Evolutionary conservation across 2,113 vertebrate genomes (phyloP), one percentile per base, ranked within the genome.

Genomic region (Leiothrix lutea): DNA sequence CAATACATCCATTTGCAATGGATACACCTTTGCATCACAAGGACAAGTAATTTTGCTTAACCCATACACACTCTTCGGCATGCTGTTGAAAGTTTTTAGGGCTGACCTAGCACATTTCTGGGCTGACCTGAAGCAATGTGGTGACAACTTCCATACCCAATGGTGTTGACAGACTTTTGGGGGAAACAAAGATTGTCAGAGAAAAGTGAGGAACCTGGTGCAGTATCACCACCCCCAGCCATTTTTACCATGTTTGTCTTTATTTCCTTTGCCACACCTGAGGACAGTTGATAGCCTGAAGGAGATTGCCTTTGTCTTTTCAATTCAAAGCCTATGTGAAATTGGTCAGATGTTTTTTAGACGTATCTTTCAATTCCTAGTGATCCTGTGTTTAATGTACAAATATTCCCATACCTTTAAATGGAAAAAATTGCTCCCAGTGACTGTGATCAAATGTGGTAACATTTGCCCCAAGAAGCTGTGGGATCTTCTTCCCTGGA

Each of bases 21-120:
- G n/a, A n/a, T n/a, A n/a, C n/a, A n/a, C n/a, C n/a, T 69, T 60
- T 56, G 40, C 60, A 61, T 12, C n/a, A 36, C 31, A 53, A 33
- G 64, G 28, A 45, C 22, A 50, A 4, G 1, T 29, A 28, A 24
- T 20, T 60, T 65, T 4, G 2, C 29, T 50, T 77, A 77, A 58
- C 11, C 4, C 48, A 1, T 18, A 20, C 33, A 54, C 15, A 29
- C 3, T 6, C 54, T 78, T 54, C 0, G 0, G 12, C 45, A 92
- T 80, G 14, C 29, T 80, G 4, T 40, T 60, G 44, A 62, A 83
- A 23, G 21, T 8, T 65, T 56, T 78, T 69, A 16, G 56, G 25
- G 23, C 36, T 56, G n/a, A 54, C 7, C 28, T 33, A n/a, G 38
- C 19, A 47, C 5, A 16, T 53, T 67, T 90, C 61, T 53, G 38